phyloP scores from a whole-genome alignment of 1,140 invertebrate species.

The Lethocerus indicus region DNA sequence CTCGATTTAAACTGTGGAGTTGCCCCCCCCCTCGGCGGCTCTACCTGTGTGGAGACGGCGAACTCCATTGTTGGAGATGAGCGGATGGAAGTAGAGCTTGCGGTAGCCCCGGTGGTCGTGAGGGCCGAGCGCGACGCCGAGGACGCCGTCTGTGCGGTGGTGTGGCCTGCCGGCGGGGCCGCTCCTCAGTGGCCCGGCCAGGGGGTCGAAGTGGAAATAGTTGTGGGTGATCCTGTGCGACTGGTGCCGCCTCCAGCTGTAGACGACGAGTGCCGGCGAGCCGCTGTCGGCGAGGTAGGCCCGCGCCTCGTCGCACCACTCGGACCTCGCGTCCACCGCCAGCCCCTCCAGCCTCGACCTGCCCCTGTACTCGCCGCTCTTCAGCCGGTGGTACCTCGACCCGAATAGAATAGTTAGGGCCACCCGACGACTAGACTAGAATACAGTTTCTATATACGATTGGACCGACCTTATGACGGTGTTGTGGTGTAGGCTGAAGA shows the following conservation, averaged over 20 bases:
- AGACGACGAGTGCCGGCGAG: slow-evolving; percentile 53
- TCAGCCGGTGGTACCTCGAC: too few species aligned
- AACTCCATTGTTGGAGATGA: slow-evolving; percentile 56
- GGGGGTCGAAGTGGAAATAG: slow-evolving; percentile 65
- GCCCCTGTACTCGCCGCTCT: too few species aligned
- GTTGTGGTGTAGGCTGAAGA: slow-evolving; percentile 54
- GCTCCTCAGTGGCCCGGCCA: too few species aligned
- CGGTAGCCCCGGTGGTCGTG: slow-evolving; percentile 40
- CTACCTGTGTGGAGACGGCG: slow-evolving; percentile 36
- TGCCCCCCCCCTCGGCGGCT: too few species aligned
- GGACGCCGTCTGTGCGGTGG: slow-evolving; percentile 55
- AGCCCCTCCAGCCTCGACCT: too few species aligned
- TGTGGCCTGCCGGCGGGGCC: too few species aligned
- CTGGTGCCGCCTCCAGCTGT: slow-evolving; percentile 47
- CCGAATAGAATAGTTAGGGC: slow-evolving; percentile 30
- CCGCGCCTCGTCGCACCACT: slow-evolving; percentile 48
- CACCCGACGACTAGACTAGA: background rate
- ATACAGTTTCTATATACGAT: too few species aligned
- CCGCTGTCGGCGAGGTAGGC: slow-evolving; percentile 56
- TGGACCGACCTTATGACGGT: too few species aligned
- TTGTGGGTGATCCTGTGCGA: slow-evolving; percentile 59
- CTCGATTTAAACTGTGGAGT: too few species aligned
- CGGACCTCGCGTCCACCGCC: slow-evolving; percentile 44
- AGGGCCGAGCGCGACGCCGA: slow-evolving; percentile 43
- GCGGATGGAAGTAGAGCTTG: slow-evolving; percentile 55